Conservation (phyloP, 1,140 invertebrate genomes). For the Spodoptera frugiperda region DNA sequence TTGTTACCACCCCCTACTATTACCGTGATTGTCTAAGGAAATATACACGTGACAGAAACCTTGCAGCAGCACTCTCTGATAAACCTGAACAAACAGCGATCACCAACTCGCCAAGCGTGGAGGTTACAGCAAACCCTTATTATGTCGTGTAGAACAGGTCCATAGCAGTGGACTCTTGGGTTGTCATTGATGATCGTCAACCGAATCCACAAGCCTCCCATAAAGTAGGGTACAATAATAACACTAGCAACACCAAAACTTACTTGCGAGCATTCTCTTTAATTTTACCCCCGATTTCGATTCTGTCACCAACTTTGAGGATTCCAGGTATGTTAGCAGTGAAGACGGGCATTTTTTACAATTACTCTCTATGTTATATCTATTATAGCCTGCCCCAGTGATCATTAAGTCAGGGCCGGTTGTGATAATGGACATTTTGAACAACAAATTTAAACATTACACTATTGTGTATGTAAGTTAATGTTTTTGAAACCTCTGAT, state of each 20-base stretch:
- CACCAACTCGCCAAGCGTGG: too few species aligned
- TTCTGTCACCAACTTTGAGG: slow-evolving; percentile 80
- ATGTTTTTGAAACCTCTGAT: slow-evolving; percentile 38
- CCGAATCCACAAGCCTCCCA: background rate
- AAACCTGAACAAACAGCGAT: too few species aligned
- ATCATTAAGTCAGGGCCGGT: slow-evolving; percentile 64
- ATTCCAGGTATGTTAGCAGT: slow-evolving; percentile 77
- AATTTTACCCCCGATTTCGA: slow-evolving; percentile 82
- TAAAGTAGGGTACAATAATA: background rate
- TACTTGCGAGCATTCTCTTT: slow-evolving; percentile 81
- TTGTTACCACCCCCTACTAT: too few species aligned
- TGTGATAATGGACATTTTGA: slow-evolving; percentile 77
- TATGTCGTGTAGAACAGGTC: too few species aligned
- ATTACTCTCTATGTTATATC: slow-evolving; percentile 43
- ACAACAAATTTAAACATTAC: slow-evolving; percentile 80
- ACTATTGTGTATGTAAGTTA: slow-evolving; percentile 55
- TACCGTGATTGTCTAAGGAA: too few species aligned
- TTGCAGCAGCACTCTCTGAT: too few species aligned
- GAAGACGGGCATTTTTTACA: slow-evolving; percentile 76
- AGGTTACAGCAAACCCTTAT: too few species aligned
- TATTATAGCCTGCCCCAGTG: slow-evolving; percentile 54
- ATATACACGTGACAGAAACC: too few species aligned
- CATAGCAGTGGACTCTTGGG: too few species aligned
- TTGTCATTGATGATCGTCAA: too few species aligned
- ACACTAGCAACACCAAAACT: slow-evolving; percentile 36